These are phyloP conservation scores for Leucophenga montana DNA, from an alignment of 2,888 invertebrate species.

Conservation along the genomic window DNA sequence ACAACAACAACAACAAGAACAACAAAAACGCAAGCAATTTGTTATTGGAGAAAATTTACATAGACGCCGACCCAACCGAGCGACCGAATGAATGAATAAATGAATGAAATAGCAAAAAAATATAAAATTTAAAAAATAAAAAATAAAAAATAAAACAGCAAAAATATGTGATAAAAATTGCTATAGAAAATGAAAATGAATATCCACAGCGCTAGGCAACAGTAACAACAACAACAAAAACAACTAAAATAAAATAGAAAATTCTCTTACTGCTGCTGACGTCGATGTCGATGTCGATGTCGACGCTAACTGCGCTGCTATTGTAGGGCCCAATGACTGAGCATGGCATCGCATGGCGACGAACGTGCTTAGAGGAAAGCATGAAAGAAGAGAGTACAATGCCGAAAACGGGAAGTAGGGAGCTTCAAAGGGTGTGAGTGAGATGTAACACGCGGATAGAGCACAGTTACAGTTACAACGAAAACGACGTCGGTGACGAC, in stretches of 20 bases:
- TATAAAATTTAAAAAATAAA: constrained; percentile 16
- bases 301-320: constrained; percentile 31
- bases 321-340: constrained; percentile 13
- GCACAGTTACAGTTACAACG: constrained; percentile 45
- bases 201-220: constrained; percentile 41
- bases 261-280: constrained; percentile 48
- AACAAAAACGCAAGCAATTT: constrained; percentile 9
- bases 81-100: background rate
- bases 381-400: constrained; percentile 31
- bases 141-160: constrained; percentile 12
- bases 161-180: constrained; percentile 43
- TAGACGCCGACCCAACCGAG: constrained; percentile 39
- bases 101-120: constrained; percentile 11
- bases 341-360: constrained; percentile 53
- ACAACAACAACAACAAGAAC: constrained; percentile 42
- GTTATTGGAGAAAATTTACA: constrained; percentile 53
- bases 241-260: constrained; percentile 45
- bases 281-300: constrained; percentile 28
- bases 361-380: constrained; percentile 64
- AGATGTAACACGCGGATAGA: constrained; percentile 18
- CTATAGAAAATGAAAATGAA: constrained; percentile 63
- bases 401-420: constrained; percentile 39
- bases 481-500: constrained; percentile 25
- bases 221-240: constrained; percentile 20
- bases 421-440: background rate